Conservation (phyloP, 2,113 vertebrate genomes). For the Nesoenas mayeri region DNA sequence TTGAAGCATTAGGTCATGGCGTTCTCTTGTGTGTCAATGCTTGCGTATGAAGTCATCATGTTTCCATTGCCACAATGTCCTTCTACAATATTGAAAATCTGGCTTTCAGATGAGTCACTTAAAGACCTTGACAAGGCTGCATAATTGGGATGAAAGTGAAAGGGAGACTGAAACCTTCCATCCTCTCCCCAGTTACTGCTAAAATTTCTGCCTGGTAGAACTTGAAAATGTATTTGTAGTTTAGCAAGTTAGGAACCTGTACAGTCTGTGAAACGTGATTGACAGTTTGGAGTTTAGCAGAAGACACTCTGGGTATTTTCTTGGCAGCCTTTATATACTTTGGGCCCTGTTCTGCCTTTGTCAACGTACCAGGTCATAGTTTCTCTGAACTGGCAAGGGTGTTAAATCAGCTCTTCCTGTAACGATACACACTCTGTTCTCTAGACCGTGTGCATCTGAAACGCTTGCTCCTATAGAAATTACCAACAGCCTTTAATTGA, state of each 20-base stretch:
- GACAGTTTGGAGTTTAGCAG: slow-evolving; percentile 63
- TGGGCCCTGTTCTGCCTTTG: slow-evolving; percentile 64
- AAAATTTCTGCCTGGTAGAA: slow-evolving; percentile 69
- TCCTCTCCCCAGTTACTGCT: slow-evolving; percentile 60
- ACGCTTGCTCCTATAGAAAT: slow-evolving; percentile 16
- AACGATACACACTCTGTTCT: neutral
- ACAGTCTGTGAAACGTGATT: slow-evolving; percentile 52
- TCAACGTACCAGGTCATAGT: slow-evolving; percentile 3
- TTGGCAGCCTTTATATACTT: slow-evolving; percentile 63
- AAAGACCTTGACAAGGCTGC: slow-evolving; percentile 50
- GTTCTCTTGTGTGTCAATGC: slow-evolving; percentile 70
- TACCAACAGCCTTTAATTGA: slow-evolving; percentile 11
- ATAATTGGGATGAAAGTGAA: slow-evolving; percentile 56
- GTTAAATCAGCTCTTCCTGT: slow-evolving; percentile 24
- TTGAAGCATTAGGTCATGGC: slow-evolving; percentile 68
- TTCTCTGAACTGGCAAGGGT: slow-evolving; percentile 34
- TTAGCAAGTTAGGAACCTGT: slow-evolving; percentile 63
- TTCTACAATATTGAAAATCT: slow-evolving; percentile 59
- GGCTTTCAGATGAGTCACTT: slow-evolving; percentile 68
- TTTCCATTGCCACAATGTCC: slow-evolving; percentile 71
- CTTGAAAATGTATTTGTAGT: slow-evolving; percentile 67
- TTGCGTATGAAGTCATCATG: slow-evolving; percentile 68
- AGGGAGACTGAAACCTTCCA: slow-evolving; percentile 45
- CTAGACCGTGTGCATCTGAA: slow-evolving; percentile 50
- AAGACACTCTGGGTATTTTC: slow-evolving; percentile 65